Evolutionary conservation across 2,797 vertebrate species (phyloP).

Genomic region (Phylloscopus collybita): DNA sequence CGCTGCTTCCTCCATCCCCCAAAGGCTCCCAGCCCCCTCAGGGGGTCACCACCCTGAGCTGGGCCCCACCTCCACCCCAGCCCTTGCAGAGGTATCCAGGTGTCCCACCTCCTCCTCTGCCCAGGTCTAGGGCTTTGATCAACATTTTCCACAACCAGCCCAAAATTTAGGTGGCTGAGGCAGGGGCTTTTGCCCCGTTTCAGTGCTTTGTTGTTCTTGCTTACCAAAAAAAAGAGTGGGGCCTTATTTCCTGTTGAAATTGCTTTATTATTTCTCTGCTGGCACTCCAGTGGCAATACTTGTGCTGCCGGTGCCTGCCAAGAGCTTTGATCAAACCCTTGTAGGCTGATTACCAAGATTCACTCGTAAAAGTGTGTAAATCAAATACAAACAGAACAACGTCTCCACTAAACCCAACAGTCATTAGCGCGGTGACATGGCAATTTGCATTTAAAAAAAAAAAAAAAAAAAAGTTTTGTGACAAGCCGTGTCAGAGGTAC

Average conservation of each 20-base stretch:
- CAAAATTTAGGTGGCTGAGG: not conserved
- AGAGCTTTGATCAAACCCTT: not conserved
- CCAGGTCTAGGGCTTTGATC: rapidly evolving
- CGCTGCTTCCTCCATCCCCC: not conserved
- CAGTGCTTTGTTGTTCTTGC: not conserved
- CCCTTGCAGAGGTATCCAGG: not conserved
- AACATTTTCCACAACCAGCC: not conserved
- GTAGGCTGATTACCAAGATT: not conserved
- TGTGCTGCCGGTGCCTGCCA: not conserved
- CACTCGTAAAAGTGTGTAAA: not conserved
- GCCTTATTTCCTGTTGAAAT: not conserved
- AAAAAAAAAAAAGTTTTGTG: not conserved
- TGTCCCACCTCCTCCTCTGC: not conserved
- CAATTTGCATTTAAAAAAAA: not conserved
- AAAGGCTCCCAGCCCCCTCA: not conserved
- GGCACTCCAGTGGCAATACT: not conserved
- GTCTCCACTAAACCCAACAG: not conserved
- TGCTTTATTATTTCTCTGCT: not conserved
- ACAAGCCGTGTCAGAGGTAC: not conserved
- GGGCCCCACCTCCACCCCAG: not conserved
- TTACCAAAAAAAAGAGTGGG: not conserved
- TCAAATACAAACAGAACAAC: not conserved
- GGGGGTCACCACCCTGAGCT: not conserved
- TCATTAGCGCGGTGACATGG: rapidly evolving
- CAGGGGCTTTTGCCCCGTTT: not conserved